Evolutionary conservation across 2,113 vertebrate species (phyloP).

Genomic region (Typhlomys cinereus): DNA sequence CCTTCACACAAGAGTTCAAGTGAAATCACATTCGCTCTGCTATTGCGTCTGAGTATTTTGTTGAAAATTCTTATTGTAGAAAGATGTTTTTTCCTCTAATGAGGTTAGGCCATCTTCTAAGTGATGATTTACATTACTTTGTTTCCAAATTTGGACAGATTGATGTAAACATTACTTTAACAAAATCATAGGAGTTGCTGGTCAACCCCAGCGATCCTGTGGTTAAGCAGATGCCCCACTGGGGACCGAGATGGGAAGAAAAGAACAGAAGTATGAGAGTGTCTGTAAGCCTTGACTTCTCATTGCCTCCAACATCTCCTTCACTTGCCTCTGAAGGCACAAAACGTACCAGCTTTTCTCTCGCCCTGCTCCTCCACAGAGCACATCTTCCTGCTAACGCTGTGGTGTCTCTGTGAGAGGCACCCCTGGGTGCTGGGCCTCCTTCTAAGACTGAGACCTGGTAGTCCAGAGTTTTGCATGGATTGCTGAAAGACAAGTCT

Average conservation of each 20-base stretch:
- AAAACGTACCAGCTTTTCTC: too few relatives aligned
- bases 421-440: accelerated
- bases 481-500: background rate
- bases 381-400: accelerated
- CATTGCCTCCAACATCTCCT: background rate
- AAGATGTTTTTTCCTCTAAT: background rate
- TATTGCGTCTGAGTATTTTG: background rate
- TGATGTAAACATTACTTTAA: background rate
- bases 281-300: background rate
- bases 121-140: background rate
- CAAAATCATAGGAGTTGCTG: background rate
- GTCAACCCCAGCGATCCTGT: background rate
- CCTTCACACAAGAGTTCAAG: background rate
- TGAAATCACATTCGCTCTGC: background rate
- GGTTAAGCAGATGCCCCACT: accelerated
- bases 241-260: background rate
- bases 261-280: background rate
- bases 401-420: background rate
- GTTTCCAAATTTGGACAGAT: background rate
- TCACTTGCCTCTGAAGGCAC: background rate
- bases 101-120: background rate
- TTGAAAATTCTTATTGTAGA: background rate
- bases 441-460: too few relatives aligned
- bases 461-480: background rate
- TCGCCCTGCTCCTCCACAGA: background rate